Base-by-base conservation (phyloP, 2,888 invertebrate species). In the Brassicogethes aeneus region DNA sequence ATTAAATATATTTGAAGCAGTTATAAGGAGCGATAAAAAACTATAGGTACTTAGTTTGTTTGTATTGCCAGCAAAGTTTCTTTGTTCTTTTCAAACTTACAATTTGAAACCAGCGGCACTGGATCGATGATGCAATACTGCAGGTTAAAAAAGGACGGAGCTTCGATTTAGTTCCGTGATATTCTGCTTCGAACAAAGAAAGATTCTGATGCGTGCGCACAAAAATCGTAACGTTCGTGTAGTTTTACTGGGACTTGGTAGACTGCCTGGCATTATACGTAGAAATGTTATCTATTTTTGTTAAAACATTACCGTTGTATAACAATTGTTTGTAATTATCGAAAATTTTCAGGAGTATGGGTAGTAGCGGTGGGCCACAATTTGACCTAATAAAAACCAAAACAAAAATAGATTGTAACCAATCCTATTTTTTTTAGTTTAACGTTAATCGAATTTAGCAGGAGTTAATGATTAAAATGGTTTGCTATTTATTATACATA, bases 101-200 rank as follows among this genome's bases (percentile, higher is more conserved):
- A 13, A 48, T 59, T 55, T 50, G 53, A 56, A 55, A 53, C 45
- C 50, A 48, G 52, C 53, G 56, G 56, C 53, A 55, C 54, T 53
- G 54, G 61, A 62, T 61, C 61, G 57, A 64, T 64, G 61, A 60
- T 63, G 59, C 54, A 59, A 61, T 52, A 51, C 45, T 46, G 51
- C 48, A 45, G 50, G 50, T 51, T 54, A 46, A 52, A 56, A 37
- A 48, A 48, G 48, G 57, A 58, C 39, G 38, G 43, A 17, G 13
- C 5, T 5, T 5, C 13, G 8, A 12, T 37, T 32, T 32, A 13
- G 31, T n/a, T 2, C 8, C 3, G 15, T 13, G 35, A 12, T 39
- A 40, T 46, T 33, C 48, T 37, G 46, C 29, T 41, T 31, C 39
- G 23, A 34, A 39, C 40, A 44, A 40, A 40, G 40, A 49, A 14